Evolutionary conservation across 2,113 vertebrate species (phyloP), one percentile per base, ranked within the genome.

Genomic region (Ammodytes dubius): DNA sequence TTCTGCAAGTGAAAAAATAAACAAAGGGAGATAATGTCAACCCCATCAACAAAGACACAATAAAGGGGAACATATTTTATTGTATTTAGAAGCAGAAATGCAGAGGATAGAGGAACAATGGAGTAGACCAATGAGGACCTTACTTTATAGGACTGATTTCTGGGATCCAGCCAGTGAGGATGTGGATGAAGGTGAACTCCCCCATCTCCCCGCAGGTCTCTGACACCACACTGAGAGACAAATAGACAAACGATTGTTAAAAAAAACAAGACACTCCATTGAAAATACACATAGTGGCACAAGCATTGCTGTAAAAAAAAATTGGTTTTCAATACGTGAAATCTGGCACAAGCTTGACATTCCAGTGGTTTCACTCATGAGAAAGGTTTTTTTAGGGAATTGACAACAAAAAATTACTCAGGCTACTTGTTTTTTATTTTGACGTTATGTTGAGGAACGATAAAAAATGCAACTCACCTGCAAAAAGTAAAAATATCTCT

Each of bases 141-240:
- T 96, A 99, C 98, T 93, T 93, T 45, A 99, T 89, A 50, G 96
- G 93, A 87, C 94, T 94, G 73, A 96, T 81, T 93, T 98, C 97
- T 27, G 97, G 97, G 82, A 97, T 90, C 98, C 97, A 99, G 57
- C 97, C 96, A 6, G 97, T 99, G 72, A 99, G 95, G 7, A 93
- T 86, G 7, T 97, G 97, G 7, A 97, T 88, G 75, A 97, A 93
- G 12, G 95, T 97, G 89, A 99, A 97, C 56, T 98, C 97, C 3
- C 94, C 96, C 68, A 98, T 79, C 68, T 98, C 97, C 79, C 92
- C 92, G 70, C 74, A 93, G 52, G 86, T 74, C 49, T 89, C 87
- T n/a, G 73, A 76, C 57, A 73, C 42, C 7, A 64, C 54, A 77
- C 94, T 95, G 68, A 79, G 43, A 83, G 52, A 84, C 40, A 82